phyloP scores from a whole-genome alignment of 2,113 vertebrate species.

The Hippocampus abdominalis region DNA sequence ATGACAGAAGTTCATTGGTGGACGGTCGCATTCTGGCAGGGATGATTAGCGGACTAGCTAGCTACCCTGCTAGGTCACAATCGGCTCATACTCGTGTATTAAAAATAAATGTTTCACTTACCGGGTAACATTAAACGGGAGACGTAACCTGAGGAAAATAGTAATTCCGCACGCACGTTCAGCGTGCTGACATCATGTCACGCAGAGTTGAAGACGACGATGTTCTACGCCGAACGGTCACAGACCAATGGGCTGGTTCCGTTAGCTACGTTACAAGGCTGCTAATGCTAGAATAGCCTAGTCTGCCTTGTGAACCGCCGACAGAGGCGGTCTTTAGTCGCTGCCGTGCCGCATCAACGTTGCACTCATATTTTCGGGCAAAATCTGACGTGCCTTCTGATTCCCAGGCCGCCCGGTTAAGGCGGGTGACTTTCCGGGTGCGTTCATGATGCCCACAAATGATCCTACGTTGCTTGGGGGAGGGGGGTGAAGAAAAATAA shows the following conservation, averaged over 20 bases:
- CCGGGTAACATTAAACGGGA: background rate
- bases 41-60: slow-evolving; percentile 46
- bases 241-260: background rate
- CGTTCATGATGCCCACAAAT: slow-evolving; percentile 43
- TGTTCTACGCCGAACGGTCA: background rate
- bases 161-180: background rate
- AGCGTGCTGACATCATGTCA: background rate
- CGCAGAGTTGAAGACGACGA: background rate
- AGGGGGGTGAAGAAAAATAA: background rate
- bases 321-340: slow-evolving; percentile 36
- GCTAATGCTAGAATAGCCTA: slow-evolving; percentile 33
- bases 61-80: slow-evolving; percentile 18
- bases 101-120: background rate
- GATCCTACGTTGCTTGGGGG: background rate
- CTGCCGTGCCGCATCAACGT: slow-evolving; percentile 57
- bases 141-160: background rate
- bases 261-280: slow-evolving; percentile 37
- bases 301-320: slow-evolving; percentile 34
- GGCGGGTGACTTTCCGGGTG: slow-evolving; percentile 23
- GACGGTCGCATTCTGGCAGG: slow-evolving; percentile 29
- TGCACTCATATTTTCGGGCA: slow-evolving; percentile 50
- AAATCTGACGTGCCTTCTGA: slow-evolving; percentile 36
- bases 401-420: slow-evolving; percentile 28
- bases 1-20: slow-evolving; percentile 36
- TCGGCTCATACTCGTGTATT: background rate